Base-by-base conservation (phyloP, 2,888 invertebrate genomes). In the Tenodera sinensis region DNA sequence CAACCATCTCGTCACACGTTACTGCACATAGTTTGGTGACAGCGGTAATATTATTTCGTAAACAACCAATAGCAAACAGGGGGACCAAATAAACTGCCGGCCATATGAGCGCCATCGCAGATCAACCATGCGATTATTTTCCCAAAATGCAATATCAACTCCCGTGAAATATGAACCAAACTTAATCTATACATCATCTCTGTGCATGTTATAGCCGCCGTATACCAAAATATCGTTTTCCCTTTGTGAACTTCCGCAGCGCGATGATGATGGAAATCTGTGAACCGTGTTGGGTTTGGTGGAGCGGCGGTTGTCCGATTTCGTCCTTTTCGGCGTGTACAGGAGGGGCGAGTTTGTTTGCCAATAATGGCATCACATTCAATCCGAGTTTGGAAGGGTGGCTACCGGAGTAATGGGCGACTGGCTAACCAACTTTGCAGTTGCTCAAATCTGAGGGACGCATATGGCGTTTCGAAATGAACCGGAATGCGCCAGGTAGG, bases 121-220 rank as follows among this genome's bases (percentile, higher is more conserved):
- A 87, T 87, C 87, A 87, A 82, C 87, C 87, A 28, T 87, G 87
- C 83, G 87, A 87, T 87, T 83, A 87, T 87, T 87, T 87, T 87
- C 87, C 87, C 87, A 87, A 87, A 87, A 87, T 83, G 87, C 87
- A 87, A 87, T 87, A 87, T 83, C 87, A 87, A 82, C 87, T 83
- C 87, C 87, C 87, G 87, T 87, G 87, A 87, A 87, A 87, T 87
- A 87, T 87, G 87, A 87, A 87, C 87, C 87, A 87, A 83, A 87
- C 87, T 87, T 87, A 87, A 87, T 87, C 87, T 87, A 87, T 83
- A 87, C 87, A 87, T 87, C 87, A 87, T 86, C 28, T 86, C 54
- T 54, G 71, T 84, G n/a, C 54, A 71, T 71, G 54, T 71, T 71
- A 71, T 71, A 71, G 54, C 54, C 25, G 54, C 54, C 25, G 54